These are phyloP conservation scores for Vireo griseus DNA, from an alignment of 2,797 vertebrate genomes.

Conservation along the genomic window DNA sequence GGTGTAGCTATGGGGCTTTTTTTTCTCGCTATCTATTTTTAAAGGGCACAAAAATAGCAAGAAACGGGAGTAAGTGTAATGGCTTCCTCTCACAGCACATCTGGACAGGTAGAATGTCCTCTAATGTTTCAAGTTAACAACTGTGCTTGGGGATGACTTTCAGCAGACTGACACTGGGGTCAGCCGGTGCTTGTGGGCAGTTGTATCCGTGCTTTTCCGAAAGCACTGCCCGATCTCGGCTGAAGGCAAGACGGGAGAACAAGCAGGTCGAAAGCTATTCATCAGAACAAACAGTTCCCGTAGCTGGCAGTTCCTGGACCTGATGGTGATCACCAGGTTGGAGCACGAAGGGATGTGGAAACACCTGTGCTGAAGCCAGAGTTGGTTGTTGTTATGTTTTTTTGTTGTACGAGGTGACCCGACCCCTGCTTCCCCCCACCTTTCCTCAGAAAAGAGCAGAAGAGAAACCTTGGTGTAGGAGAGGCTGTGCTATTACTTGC, in stretches of 20 bases:
- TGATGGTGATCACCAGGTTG: background rate
- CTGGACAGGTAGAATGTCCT: background rate
- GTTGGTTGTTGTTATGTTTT: background rate
- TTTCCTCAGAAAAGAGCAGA: background rate
- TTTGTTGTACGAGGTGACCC: background rate
- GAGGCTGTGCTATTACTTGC: background rate
- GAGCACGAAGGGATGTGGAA: background rate
- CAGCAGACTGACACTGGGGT: background rate
- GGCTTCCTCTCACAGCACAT: background rate
- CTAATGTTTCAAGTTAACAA: background rate
- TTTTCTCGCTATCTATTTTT: accelerated
- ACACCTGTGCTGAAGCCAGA: background rate
- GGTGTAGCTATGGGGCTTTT: background rate
- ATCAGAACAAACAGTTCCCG: background rate
- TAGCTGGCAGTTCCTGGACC: background rate
- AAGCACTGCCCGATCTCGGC: accelerated
- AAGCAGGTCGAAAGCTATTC: background rate
- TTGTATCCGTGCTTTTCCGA: background rate
- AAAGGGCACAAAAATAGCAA: background rate
- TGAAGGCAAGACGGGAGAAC: background rate
- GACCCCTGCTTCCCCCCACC: accelerated
- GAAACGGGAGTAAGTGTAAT: background rate
- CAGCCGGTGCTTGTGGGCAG: background rate
- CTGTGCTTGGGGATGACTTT: background rate
- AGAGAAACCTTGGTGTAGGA: background rate